Evolutionary conservation across 2,113 vertebrate genomes (phyloP).

Genomic region (Aldabrachelys gigantea): DNA sequence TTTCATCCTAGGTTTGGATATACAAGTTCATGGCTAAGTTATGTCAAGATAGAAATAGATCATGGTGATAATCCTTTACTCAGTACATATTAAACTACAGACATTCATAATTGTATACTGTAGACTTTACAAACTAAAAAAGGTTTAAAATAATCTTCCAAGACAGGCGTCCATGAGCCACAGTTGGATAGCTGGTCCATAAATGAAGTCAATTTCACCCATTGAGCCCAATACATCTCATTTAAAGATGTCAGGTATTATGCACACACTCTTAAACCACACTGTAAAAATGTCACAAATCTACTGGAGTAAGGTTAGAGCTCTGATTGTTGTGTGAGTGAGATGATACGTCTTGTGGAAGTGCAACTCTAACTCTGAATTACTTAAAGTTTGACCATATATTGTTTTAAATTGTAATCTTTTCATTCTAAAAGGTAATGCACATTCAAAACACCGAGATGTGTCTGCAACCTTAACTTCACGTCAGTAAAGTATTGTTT

Average conservation of each 20-base stretch:
- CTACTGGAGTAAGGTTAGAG: constrained; percentile 26
- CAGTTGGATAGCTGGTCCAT: not conserved
- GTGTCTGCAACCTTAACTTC: not conserved
- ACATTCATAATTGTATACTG: not conserved
- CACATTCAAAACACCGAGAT: not conserved
- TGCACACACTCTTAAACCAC: constrained; percentile 46
- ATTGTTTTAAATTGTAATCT: not conserved
- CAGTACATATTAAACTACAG: rapidly evolving
- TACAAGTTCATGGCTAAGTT: not conserved
- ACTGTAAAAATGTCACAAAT: constrained; percentile 19
- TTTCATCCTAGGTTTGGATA: not conserved
- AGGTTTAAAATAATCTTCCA: constrained; percentile 32
- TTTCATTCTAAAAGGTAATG: not conserved
- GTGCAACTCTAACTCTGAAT: not conserved
- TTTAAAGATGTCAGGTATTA: constrained; percentile 45
- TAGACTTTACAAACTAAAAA: not conserved
- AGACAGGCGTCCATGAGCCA: not conserved
- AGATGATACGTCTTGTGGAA: not conserved
- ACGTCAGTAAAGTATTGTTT: not conserved
- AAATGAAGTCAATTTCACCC: constrained; percentile 54
- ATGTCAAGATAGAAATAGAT: not conserved
- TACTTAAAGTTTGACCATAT: not conserved
- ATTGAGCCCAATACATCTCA: constrained; percentile 42
- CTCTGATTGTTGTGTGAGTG: not conserved
- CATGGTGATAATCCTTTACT: not conserved